Evolutionary conservation across 2,797 vertebrate genomes (phyloP), one percentile per base, ranked within the genome.

Genomic region (Sylvia borin): DNA sequence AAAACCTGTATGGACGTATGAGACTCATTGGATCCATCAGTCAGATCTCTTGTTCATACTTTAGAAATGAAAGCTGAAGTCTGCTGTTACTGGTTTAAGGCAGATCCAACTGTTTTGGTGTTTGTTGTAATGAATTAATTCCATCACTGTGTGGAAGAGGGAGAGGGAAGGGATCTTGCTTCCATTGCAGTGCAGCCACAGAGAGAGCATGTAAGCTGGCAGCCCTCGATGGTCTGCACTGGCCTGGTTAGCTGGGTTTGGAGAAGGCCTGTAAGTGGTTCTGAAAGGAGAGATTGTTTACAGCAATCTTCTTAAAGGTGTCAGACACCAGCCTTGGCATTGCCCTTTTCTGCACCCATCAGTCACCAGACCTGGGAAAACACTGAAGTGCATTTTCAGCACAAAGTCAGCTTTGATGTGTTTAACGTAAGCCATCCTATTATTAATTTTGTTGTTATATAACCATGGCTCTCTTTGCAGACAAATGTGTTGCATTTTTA

Each of bases 201-300:
- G 36, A 79, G 29, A 21, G 79, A 58, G 11, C 0, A 0, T 60
- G 29, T 47, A n/a, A 12, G 24, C 42, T 48, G 34, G 27, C 24
- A 74, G 36, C 13, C 5, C 36, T 66, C 0, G 0, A 1, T 40
- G 48, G 4, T 50, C 61, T 72, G 3, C 15, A 5, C 1, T 1
- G 12, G 16, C 16, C 58, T 64, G 22, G 4, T 25, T 66, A 9
- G 27, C 22, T 34, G 27, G 74, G 22, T 66, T 29, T 85, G 57
- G 61, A 84, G 60, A 66, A 75, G 64, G 38, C 31, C 34, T 34
- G 17, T 48, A 8, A 31, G 0, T 26, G 24, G 26, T 34, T 78
- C 61, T 85, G 78, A 64, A 75, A 60, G 67, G 27, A 73, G 7
- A n/a, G 15, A 22, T 57, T 36, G 48, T 75, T 58, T 25, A 36